Percentiles rank a stretch among this genome's conserved stretches.
phyloP scores from a whole-genome alignment of 2,113 vertebrate species.

The Collichthys lucidus region DNA sequence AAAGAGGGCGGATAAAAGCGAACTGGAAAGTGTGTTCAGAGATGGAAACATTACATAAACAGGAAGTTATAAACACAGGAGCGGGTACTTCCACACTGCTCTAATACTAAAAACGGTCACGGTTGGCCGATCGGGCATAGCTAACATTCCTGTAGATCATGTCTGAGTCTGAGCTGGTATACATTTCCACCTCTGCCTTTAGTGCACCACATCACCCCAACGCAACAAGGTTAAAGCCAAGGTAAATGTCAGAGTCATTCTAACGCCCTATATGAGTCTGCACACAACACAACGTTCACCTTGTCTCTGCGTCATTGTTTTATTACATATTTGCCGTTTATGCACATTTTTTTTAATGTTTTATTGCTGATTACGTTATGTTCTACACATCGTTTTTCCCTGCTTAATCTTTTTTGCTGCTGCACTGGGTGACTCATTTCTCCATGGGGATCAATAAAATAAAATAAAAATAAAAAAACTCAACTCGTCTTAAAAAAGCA shows the following conservation, averaged over 20 bases:
- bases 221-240: slow-evolving; percentile 39
- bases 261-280: slow-evolving; percentile 6
- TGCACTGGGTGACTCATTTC: slow-evolving; percentile 21
- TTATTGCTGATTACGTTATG: slow-evolving; percentile 2
- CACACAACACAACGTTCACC: neutral
- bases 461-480: neutral
- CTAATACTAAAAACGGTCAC: slow-evolving; percentile 8
- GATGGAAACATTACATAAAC: slow-evolving; percentile 28
- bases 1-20: slow-evolving; percentile 21
- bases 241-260: slow-evolving; percentile 47
- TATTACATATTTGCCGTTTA: slow-evolving; percentile 15
- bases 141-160: slow-evolving; percentile 62
- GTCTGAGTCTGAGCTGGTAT: slow-evolving; percentile 17
- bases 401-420: slow-evolving; percentile 5
- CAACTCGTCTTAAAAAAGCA: slow-evolving; percentile 17
- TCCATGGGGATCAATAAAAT: slow-evolving; percentile 43
- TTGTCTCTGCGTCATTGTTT: neutral
- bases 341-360: neutral
- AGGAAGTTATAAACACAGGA: slow-evolving; percentile 59
- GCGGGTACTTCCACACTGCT: slow-evolving; percentile 24
- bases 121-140: slow-evolving; percentile 58
- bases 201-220: slow-evolving; percentile 9
- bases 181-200: slow-evolving; percentile 27
- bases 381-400: neutral
- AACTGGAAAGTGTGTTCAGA: slow-evolving; percentile 23